These are phyloP conservation scores for Radopholus similis DNA, from an alignment of 1,140 invertebrate species.

Conservation along the genomic window DNA sequence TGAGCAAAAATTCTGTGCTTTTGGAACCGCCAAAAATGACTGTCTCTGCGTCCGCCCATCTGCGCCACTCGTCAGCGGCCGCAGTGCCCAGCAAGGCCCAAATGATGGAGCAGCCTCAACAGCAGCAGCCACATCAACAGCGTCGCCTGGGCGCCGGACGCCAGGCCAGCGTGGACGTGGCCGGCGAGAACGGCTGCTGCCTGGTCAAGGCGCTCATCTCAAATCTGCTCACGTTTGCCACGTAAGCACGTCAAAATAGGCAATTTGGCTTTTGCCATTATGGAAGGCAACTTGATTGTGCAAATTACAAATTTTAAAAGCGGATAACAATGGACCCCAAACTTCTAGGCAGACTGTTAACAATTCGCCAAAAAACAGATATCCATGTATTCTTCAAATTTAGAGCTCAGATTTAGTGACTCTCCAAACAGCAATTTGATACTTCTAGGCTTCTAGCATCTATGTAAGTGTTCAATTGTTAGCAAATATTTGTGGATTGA, in stretches of 20 bases:
- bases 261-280: background rate
- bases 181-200: conserved; percentile 47
- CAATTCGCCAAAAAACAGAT: too few relatives aligned
- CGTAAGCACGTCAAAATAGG: conserved; percentile 30
- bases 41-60: background rate
- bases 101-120: background rate
- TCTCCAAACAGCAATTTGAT: too few relatives aligned
- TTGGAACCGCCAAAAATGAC: too few relatives aligned
- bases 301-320: background rate
- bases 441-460: too few relatives aligned
- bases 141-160: conserved; percentile 13
- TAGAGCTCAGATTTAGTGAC: too few relatives aligned
- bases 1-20: too few relatives aligned
- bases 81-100: background rate
- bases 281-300: background rate
- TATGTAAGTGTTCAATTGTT: too few relatives aligned
- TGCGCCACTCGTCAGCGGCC: background rate
- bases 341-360: background rate
- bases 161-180: conserved; percentile 32
- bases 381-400: too few relatives aligned
- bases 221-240: conserved; percentile 50
- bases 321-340: background rate
- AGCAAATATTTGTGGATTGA: too few relatives aligned
- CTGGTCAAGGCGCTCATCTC: conserved; percentile 51
- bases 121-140: background rate